phyloP scores from a whole-genome alignment of 2,113 vertebrate species.

The Bucco capensis region DNA sequence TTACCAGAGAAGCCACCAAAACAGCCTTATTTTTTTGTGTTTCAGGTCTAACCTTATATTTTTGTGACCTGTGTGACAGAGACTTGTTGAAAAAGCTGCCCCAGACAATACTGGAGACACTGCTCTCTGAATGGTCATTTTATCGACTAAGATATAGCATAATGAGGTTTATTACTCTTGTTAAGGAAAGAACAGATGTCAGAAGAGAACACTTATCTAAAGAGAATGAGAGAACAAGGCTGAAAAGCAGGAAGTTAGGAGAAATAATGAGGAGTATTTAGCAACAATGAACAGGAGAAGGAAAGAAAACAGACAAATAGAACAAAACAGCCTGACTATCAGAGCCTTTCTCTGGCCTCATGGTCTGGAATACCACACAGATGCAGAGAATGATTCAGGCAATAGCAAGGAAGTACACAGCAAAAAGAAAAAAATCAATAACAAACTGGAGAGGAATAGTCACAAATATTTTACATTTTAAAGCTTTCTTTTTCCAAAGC shows the following conservation, averaged over 20 bases:
- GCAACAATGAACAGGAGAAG: not conserved
- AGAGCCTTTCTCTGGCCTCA: not conserved
- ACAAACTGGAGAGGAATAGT: not conserved
- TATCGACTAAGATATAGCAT: not conserved
- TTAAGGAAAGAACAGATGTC: not conserved
- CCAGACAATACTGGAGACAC: not conserved
- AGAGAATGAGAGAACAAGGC: not conserved
- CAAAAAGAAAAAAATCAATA: not conserved
- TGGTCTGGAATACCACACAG: not conserved
- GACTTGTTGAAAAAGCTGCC: not conserved
- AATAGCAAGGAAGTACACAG: not conserved
- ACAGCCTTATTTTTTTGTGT: not conserved
- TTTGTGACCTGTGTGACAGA: not conserved
- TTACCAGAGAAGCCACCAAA: not conserved
- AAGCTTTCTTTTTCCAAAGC: not conserved
- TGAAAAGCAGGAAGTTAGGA: not conserved
- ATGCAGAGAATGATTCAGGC: not conserved
- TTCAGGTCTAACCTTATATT: not conserved
- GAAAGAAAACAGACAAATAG: not conserved
- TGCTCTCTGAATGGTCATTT: not conserved
- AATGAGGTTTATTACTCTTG: not conserved
- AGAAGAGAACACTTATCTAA: not conserved
- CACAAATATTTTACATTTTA: not conserved
- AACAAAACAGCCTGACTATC: not conserved
- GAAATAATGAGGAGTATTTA: not conserved